Evolutionary conservation across 2,113 vertebrate species (phyloP), one percentile per base, ranked within the genome.

Genomic region (Phylloscopus trochiloides): DNA sequence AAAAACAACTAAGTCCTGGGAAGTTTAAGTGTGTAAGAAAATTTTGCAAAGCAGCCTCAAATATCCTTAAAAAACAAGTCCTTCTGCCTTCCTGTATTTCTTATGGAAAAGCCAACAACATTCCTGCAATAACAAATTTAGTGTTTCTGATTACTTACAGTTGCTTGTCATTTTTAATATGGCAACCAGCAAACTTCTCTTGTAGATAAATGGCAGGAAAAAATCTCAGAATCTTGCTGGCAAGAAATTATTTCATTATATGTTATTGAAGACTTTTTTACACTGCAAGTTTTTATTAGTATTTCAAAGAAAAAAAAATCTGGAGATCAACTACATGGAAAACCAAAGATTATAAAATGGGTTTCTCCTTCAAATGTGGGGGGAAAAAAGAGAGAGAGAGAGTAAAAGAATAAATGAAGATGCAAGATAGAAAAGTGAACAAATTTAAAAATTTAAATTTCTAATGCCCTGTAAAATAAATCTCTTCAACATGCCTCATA

Each of bases 161-260:
- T 88, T 92, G 70, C 58, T 80, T 92, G 62, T 81, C 61, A 82
- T 62, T 82, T 86, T 84, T 93, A 75, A 58, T 63, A 82, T 12
- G n/a, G 42, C 15, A 92, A 93, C 17, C 40, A 62, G 10, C 29
- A 90, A 95, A 91, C 40, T 57, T 78, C 79, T 86, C 34, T 82
- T 62, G 9, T n/a, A 82, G 55, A 79, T 80, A 92, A 79, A 59
- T 40, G 66, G 31, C 54, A 52, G 18, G 62, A 28, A 58, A 95
- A 95, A 87, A 80, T 38, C 82, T 84, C 82, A 82, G 61, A 88
- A 87, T 21, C 12, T 74, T 43, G 10, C 68, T 78, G 89, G 38
- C 66, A 96, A 91, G 54, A 82, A 82, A 63, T n/a, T 81, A 1
- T 91, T 91, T 96, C 78, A 92, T 36, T 90, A 72, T 90, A 96